A percentile compares a stretch with the other conserved stretches of the same genome.
Conservation (phyloP, 2,113 vertebrate genomes). For the Pitta sordida region DNA sequence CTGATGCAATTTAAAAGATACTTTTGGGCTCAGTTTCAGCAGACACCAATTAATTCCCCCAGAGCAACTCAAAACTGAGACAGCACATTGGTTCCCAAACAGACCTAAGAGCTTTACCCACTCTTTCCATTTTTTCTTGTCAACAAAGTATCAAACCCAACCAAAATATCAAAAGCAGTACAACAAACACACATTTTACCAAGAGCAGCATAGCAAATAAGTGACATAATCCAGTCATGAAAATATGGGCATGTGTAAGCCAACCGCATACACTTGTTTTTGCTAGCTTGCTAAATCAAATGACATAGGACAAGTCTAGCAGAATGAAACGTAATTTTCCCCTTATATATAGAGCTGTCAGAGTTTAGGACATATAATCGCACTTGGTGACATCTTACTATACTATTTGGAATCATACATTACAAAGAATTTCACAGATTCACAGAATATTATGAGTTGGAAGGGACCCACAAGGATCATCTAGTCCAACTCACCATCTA, state of each 20-base stretch:
- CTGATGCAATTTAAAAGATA: background rate
- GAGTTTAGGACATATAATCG: conserved; percentile 35
- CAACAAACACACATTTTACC: background rate
- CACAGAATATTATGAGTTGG: too few species aligned
- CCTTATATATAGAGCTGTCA: conserved; percentile 11
- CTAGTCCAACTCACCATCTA: too few species aligned
- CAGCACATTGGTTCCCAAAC: background rate
- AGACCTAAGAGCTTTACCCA: background rate
- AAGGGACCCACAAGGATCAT: too few species aligned
- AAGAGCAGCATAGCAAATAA: background rate
- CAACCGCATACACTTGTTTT: background rate
- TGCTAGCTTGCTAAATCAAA: conserved; percentile 28
- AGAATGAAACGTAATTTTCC: conserved; percentile 29
- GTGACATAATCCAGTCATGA: background rate
- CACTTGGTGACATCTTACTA: background rate
- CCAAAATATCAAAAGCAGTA: conserved; percentile 5
- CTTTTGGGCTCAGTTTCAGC: background rate
- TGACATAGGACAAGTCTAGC: background rate
- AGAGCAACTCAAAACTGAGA: background rate
- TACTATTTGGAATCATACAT: conserved; percentile 27
- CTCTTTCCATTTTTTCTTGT: background rate
- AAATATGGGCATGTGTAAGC: background rate
- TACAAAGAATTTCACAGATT: conserved; percentile 37
- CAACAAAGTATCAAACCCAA: background rate
- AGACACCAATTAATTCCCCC: background rate